Base-by-base conservation (phyloP, 2,888 invertebrate genomes). In the Suillia variegata region DNA sequence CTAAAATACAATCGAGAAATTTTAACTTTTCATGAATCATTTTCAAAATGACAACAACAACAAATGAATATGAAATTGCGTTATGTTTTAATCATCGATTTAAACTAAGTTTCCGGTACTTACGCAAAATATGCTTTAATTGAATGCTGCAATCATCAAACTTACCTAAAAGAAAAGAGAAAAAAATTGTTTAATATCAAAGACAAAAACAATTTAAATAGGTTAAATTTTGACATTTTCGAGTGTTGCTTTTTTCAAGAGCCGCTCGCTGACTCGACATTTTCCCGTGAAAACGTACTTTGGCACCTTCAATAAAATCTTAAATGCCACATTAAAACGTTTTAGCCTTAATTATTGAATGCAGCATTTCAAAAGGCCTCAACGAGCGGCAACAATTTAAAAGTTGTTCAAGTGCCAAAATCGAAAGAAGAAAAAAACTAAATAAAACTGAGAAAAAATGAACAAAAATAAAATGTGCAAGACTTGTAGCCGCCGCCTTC, bases 401-500 rank as follows among this genome's bases (percentile, higher is more conserved):
- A n/a, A n/a, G n/a, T n/a, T n/a, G 26, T 10, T 26, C 10, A 26
- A 26, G 26, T 38, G 38, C 38, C 38, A n/a, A 8, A 38, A 38
- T 3, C 38, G 15, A 10, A 38, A n/a, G 12, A 13, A 38, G 4
- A 5, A 13, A 10, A 38, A 38, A n/a, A 13, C 13, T 10, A 38
- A 31, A 12, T 31, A 12, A 8, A 31, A 31, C 31, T 31, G 31
- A 31, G 6, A 31, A 31, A n/a, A n/a, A n/a, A 12, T 12, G 31
- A 12, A 31, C 31, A 12, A 31, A 12, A n/a, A n/a, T 6, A 31
- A 4, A 38, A 15, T 24, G 18, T 26, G 54, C 54, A 47, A 54
- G 26, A 54, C 38, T 47, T 54, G 45, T 47, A 47, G 45, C 31
- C 22, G 54, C 42, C 24, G 22, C 31, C 21, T 15, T 18, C 31